phyloP scores from a whole-genome alignment of 2,113 vertebrate genomes.

The Oxyura jamaicensis region DNA sequence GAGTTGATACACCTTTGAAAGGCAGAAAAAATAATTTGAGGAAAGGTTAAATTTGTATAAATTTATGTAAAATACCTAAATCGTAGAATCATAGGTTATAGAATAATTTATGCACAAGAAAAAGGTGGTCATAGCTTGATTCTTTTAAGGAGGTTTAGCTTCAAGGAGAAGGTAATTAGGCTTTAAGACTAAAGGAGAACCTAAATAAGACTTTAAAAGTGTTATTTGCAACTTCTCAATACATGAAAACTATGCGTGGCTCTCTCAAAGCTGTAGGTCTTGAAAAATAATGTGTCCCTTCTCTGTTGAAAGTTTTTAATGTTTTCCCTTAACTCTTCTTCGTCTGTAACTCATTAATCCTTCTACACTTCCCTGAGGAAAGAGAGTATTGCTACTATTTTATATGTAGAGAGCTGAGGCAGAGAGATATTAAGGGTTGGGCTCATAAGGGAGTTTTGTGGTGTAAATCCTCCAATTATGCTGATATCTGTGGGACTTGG shows the following conservation, averaged over 20 bases:
- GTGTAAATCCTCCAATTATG: not conserved
- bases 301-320: not conserved
- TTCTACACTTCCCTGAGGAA: not conserved
- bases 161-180: no score
- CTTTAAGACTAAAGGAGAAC: no score
- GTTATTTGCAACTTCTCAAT: not conserved
- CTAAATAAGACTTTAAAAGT: not conserved
- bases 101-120: no score
- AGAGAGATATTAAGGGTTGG: not conserved
- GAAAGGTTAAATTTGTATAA: not conserved
- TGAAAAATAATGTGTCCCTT: not conserved
- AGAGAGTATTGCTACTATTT: not conserved
- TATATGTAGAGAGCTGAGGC: not conserved
- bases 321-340: not conserved
- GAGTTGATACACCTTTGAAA: not conserved
- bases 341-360: not conserved
- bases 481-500: not conserved
- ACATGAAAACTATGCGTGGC: fast-evolving
- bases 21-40: not conserved
- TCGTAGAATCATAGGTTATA: no score
- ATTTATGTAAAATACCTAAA: not conserved
- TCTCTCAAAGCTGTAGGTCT: not conserved
- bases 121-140: no score
- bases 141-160: no score
- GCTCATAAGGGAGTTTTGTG: not conserved